A percentile compares a stretch with the other conserved stretches of the same genome.
phyloP scores from a whole-genome alignment of 1,140 invertebrate species.

The Heterodera schachtii region DNA sequence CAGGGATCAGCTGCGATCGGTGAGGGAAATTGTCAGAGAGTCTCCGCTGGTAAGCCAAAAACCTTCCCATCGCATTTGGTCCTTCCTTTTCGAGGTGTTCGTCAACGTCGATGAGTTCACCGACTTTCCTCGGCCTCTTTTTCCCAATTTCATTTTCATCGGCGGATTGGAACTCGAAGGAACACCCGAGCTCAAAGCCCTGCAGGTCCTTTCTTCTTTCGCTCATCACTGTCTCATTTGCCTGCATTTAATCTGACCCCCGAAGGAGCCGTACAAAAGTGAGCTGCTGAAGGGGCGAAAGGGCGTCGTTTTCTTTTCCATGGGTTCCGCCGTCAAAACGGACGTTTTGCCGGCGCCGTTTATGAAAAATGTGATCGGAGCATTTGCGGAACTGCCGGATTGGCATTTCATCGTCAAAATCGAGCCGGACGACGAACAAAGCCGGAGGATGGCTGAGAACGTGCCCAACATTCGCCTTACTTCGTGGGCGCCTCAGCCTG shows the following conservation, averaged over 20 bases:
- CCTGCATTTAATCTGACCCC: neutral
- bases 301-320: constrained; percentile 31
- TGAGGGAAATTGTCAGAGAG: constrained; percentile 27
- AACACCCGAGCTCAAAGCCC: neutral
- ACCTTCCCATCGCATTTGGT: neutral
- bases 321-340: constrained; percentile 32
- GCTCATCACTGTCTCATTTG: neutral
- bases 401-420: constrained; percentile 38
- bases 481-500: constrained; percentile 31
- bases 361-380: constrained; percentile 25
- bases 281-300: constrained; percentile 28
- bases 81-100: constrained; percentile 11
- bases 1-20: constrained; percentile 18
- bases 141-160: constrained; percentile 36
- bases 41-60: constrained; percentile 9
- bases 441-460: neutral
- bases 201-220: constrained; percentile 1
- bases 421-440: constrained; percentile 12
- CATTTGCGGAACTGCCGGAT: constrained; percentile 16
- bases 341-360: constrained; percentile 12
- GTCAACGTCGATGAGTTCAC: constrained; percentile 36
- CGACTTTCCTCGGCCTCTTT: constrained; percentile 34
- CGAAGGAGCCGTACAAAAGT: constrained; percentile 1
- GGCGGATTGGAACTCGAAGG: constrained; percentile 30
- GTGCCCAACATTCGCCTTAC: constrained; percentile 27